These are phyloP conservation scores for Coluber constrictor DNA, from an alignment of 2,797 vertebrate genomes.

Conservation along the genomic window DNA sequence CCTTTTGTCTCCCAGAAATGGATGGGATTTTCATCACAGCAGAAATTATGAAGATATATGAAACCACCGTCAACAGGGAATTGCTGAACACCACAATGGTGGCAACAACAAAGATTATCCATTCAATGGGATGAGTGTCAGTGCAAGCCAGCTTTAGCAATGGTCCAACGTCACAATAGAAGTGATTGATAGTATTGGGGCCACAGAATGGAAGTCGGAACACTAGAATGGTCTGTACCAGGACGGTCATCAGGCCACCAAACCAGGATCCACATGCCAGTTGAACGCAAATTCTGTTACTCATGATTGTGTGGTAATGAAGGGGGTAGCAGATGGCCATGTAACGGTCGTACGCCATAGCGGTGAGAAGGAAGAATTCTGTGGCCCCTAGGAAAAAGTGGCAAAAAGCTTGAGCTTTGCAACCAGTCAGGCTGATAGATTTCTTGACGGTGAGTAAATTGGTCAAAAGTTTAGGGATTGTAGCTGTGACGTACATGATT, in stretches of 20 bases:
- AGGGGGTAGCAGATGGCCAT: slow-evolving; percentile 57
- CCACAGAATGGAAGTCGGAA: slow-evolving; percentile 11
- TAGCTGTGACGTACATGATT: slow-evolving; percentile 50
- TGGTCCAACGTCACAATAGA: not conserved
- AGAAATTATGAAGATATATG: slow-evolving; percentile 13
- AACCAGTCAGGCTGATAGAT: slow-evolving; percentile 42
- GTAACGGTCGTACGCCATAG: slow-evolving; percentile 55
- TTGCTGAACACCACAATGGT: not conserved
- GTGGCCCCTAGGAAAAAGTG: slow-evolving; percentile 50
- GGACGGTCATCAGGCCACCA: slow-evolving; percentile 46
- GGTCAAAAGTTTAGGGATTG: slow-evolving; percentile 53
- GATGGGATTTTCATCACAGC: slow-evolving; percentile 11
- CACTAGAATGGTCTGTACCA: slow-evolving; percentile 9
- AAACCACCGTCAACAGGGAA: slow-evolving; percentile 2
- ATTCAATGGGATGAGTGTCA: not conserved
- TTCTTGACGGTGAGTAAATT: slow-evolving; percentile 42
- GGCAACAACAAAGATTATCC: not conserved
- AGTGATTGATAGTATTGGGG: not conserved
- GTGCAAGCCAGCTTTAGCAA: slow-evolving; percentile 1
- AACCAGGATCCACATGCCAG: slow-evolving; percentile 50
- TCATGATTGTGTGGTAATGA: slow-evolving; percentile 52
- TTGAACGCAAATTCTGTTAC: slow-evolving; percentile 30
- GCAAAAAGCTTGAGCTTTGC: slow-evolving; percentile 49
- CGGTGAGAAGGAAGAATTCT: slow-evolving; percentile 53
- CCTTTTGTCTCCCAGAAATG: not conserved